Conservation (phyloP, 2,888 invertebrate genomes). For the Biston betularia region DNA sequence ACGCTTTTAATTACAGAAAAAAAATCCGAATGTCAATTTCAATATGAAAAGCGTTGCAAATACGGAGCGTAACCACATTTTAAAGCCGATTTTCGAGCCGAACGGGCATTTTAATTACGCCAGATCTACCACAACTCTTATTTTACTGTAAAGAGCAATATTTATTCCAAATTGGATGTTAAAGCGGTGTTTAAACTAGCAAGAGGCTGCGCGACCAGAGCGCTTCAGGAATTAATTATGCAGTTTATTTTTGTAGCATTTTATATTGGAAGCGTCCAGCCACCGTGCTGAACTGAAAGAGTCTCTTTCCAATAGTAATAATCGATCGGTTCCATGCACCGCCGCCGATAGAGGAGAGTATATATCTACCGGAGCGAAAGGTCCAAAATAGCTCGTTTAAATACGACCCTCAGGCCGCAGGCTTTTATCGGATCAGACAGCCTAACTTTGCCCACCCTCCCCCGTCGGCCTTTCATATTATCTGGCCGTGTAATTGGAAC, state of each 20-base stretch:
- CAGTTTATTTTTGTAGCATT: constrained; percentile 53
- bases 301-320: constrained; percentile 69
- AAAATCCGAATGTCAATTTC: constrained; percentile 49
- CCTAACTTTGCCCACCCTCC: constrained; percentile 54
- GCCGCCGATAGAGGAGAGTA: constrained; percentile 46
- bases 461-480: constrained; percentile 35
- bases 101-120: constrained; percentile 67
- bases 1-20: constrained; percentile 35
- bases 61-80: constrained; percentile 48
- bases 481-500: constrained; percentile 18
- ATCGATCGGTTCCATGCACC: constrained; percentile 62
- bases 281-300: constrained; percentile 55
- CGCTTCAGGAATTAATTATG: constrained; percentile 66
- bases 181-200: constrained; percentile 60
- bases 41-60: constrained; percentile 43
- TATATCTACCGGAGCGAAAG: constrained; percentile 52
- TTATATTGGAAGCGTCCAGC: constrained; percentile 64
- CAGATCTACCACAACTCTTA: constrained; percentile 57
- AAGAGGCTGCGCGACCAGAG: constrained; percentile 31
- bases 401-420: constrained; percentile 53
- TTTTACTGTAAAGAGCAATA: constrained; percentile 62
- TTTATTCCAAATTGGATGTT: constrained; percentile 63
- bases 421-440: constrained; percentile 74
- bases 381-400: constrained; percentile 68
- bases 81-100: constrained; percentile 44